Evolutionary conservation across 2,888 invertebrate species (phyloP), one percentile per base, ranked within the genome.

Genomic region (Rhopalosiphum nymphaeae): DNA sequence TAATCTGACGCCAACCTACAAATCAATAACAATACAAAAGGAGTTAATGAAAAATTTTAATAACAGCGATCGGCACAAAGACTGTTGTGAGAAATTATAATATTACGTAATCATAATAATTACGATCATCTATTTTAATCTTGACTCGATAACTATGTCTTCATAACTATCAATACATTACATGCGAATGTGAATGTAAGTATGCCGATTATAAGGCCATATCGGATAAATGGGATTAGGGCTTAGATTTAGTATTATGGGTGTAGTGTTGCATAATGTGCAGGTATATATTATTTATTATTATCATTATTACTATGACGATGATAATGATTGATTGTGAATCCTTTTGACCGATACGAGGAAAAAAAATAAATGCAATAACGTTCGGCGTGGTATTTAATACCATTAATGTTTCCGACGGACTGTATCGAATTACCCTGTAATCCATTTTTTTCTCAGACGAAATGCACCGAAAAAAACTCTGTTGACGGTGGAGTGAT

Each of bases 341-440:
- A 67, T 67, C n/a, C 67, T 67, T 67, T 67, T 67, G 67, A 67
- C 67, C 67, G n/a, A 67, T 36, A 67, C 67, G n/a, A 67, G n/a
- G 16, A 67, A 67, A n/a, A n/a, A 36, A 67, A n/a, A 36, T 5
- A 16, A 21, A 67, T 36, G n/a, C n/a, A 67, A 67, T 67, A 36
- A 36, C 16, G 44, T 61, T 89, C 42, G 42, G 57, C 16, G n/a
- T 9, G 44, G 29, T 89, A 57, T 57, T 57, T 89, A 61, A 29
- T 26, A 53, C 44, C 56, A 56, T 85, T 56, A 91, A 44, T 85
- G 44, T 44, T 91, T 91, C 56, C 85, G 91, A 53, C 91, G 29
- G 44, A 91, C 57, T 91, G 85, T 57, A 91, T 91, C 57, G 61
- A 92, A 92, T 84, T 89, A 93, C 93, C 93, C 93, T 93, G 93